These are phyloP conservation scores for Hipparchia semele DNA, from an alignment of 2,888 invertebrate species.

Conservation along the genomic window DNA sequence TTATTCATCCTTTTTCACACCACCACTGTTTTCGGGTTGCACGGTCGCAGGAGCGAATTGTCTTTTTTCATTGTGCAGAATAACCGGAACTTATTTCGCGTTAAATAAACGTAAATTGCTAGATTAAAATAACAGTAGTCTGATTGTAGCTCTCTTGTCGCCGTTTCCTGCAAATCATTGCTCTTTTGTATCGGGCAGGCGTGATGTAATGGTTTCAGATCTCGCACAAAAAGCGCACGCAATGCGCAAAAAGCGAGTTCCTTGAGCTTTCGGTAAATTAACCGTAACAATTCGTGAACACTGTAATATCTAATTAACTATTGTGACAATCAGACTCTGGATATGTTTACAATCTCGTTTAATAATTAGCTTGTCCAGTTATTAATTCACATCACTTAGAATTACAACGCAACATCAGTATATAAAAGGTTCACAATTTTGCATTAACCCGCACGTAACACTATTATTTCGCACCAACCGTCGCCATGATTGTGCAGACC, in stretches of 20 bases:
- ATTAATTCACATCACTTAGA: too few relatives aligned
- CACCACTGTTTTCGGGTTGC: neutral
- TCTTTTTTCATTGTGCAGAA: constrained; percentile 3
- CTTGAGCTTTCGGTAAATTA: constrained; percentile 7
- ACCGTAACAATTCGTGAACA: constrained; percentile 6
- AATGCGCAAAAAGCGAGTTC: constrained; percentile 17
- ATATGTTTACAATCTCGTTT: too few relatives aligned
- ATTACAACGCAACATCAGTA: too few relatives aligned
- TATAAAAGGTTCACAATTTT: too few relatives aligned
- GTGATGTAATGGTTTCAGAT: neutral
- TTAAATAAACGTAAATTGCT: constrained; percentile 22
- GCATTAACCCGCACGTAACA: too few relatives aligned
- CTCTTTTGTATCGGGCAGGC: constrained; percentile 19
- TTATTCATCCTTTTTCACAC: neutral
- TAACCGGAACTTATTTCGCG: constrained; percentile 22
- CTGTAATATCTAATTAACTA: neutral
- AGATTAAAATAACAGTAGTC: constrained; percentile 17
- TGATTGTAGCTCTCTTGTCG: constrained; percentile 4
- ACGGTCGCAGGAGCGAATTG: neutral
- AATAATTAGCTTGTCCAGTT: too few relatives aligned
- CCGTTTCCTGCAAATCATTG: constrained; percentile 22
- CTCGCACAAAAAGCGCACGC: neutral
- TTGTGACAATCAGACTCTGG: too few relatives aligned
- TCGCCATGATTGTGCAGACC: too few relatives aligned
- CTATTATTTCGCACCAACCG: too few relatives aligned